Base-by-base conservation (phyloP, 2,113 vertebrate genomes). In the Equus przewalskii region DNA sequence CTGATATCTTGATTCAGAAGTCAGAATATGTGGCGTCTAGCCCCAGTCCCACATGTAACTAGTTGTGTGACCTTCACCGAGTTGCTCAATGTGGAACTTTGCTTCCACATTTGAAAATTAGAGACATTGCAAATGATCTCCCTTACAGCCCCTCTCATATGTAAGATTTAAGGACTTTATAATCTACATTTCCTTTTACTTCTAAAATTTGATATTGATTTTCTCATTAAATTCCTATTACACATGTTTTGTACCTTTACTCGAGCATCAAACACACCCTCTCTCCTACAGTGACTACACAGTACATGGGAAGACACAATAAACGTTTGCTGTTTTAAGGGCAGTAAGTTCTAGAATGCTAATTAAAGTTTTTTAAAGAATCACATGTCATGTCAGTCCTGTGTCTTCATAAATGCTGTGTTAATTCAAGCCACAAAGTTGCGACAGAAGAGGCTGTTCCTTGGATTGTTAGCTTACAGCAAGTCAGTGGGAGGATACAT, bases 161-260 rank as follows among this genome's bases (percentile, higher is more conserved):
- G 79, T 90, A 93, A 88, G 49, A 81, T 58, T 83, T 69, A 83
- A 96, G 14, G 13, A 22, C 24, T 65, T 88, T 36, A 65, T 69
- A 60, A 54, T 90, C n/a, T 65, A 12, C 12, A 56, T 85, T 92
- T 95, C 28, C 36, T 96, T 94, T 92, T 49, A n/a, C 6, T 70
- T 95, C 62, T 72, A 24, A 97, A 94, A 56, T n/a, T 46, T 60
- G 44, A 67, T 46, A 16, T 16, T 85, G 14, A 69, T 72, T 95
- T 97, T 81, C 24, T 69, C 60, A 69, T 1, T 60, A 54, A 49
- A 81, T 72, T 85, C 4, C 14, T 60, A 41, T 78, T 69, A 46
- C 44, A 78, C 26, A 21, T 65, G 4, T 75, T 73, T 84, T 65
- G 12, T 44, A 73, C 13, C 28, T 96, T 87, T 85, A 7, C 24